Base-by-base conservation (phyloP, 92 coral and sea anemone species). In the Phenganax subtilis region DNA sequence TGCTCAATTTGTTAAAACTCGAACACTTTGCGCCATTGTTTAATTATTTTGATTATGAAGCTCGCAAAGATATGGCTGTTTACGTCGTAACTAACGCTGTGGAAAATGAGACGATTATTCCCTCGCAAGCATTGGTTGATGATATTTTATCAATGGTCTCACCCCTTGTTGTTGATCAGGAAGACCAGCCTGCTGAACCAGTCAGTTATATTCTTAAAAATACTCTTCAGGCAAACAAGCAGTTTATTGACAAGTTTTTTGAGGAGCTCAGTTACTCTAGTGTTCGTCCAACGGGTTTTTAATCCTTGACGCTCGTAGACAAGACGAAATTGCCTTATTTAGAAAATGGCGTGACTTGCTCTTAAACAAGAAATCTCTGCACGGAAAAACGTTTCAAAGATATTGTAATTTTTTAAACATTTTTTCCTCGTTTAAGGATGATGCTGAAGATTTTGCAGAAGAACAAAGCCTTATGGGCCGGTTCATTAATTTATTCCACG, bases 401-500 rank as follows among this genome's bases (percentile, higher is more conserved):
- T 72, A 16, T 72, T 72, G 8, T 51, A 6, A 47, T 10, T 11
- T 25, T 10, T 72, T 12, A 20, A 20, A 20, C 25, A 20, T 20
- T 53, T 51, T 73, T 53, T 55, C 8, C 72, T 37, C 2, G 52
- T 14, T 75, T 9, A 30, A 91, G 97, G 96, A 89, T 84, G 99
- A 96, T 82, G 96, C 93, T 15, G 99, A 96, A 60, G 99, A 96
- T 79, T 96, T 96, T 89, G 91, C 90, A 0, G 99, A 96, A 51
- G 99, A 96, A 76, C 99, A 96, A 86, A 88, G 90, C 77, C 72
- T 96, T 72, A 92, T 96, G 99, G 99, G 99, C 16, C 91, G 93
- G 60, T 92, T 96, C 85, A 87, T 96, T 56, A 96, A 94, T 8
- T 65, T 96, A 84, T 87, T 96, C 82, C 89, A 87, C 57, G 88